A percentile compares a stretch with the other conserved stretches of the same genome.
phyloP scores from a whole-genome alignment of 2,888 invertebrate species.

The Marronus borbonicus region DNA sequence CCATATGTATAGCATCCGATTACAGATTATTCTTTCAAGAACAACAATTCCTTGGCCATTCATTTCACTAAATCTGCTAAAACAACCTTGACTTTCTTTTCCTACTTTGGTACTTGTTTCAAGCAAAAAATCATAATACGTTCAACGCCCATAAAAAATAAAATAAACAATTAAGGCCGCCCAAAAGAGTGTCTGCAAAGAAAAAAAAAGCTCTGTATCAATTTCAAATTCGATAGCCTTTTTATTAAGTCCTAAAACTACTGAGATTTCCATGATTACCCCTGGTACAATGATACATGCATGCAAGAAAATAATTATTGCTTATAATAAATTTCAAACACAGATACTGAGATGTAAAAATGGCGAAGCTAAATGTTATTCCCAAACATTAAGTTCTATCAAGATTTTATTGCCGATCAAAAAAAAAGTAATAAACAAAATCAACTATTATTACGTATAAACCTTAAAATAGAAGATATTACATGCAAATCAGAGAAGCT shows the following conservation, averaged over 20 bases:
- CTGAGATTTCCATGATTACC: slow-evolving; percentile 1
- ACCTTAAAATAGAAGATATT: background rate
- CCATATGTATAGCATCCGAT: no score
- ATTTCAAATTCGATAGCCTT: background rate
- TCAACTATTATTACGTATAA: slow-evolving; percentile 31
- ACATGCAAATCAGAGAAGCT: slow-evolving; percentile 12
- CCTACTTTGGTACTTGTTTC: background rate
- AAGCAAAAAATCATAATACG: background rate
- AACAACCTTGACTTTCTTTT: no score
- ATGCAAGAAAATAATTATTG: background rate
- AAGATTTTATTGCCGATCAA: background rate
- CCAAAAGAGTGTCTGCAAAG: slow-evolving; percentile 39
- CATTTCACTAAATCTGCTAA: no score
- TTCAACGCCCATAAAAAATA: slow-evolving; percentile 28
- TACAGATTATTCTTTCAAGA: background rate
- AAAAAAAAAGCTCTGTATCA: slow-evolving; percentile 30
- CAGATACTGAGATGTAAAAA: background rate
- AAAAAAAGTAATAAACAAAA: slow-evolving; percentile 33
- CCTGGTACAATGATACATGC: background rate
- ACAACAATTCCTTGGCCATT: background rate
- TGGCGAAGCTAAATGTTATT: background rate
- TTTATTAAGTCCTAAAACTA: background rate
- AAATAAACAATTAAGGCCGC: slow-evolving; percentile 38
- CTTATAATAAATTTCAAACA: background rate
- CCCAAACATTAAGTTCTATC: background rate